These are phyloP conservation scores for Mizuhopecten yessoensis DNA, from an alignment of 1,140 invertebrate species.

Conservation along the genomic window DNA sequence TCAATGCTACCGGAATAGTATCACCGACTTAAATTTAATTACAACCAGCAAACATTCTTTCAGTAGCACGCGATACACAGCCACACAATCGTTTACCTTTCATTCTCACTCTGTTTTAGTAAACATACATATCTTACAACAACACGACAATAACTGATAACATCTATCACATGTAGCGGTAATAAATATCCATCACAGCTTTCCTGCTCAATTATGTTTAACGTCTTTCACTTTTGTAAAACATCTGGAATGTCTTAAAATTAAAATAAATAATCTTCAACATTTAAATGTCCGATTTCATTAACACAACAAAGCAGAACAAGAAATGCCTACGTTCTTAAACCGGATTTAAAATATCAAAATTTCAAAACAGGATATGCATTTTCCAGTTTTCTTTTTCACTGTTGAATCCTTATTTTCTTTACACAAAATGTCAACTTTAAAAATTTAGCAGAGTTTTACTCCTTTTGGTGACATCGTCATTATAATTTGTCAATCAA, in stretches of 20 bases:
- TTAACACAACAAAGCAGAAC: background rate
- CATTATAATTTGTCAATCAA: too few relatives aligned
- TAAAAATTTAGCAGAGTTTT: too few relatives aligned
- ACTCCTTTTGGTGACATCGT: too few relatives aligned
- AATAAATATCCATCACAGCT: conserved; percentile 4
- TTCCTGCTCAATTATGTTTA: background rate
- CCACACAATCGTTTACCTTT: background rate
- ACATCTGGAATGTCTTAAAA: background rate
- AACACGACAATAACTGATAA: too few relatives aligned
- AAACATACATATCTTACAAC: background rate
- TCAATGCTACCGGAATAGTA: too few relatives aligned
- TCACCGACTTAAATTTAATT: too few relatives aligned
- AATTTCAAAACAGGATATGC: too few relatives aligned
- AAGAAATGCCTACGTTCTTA: background rate
- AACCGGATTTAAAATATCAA: too few relatives aligned
- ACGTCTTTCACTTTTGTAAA: background rate
- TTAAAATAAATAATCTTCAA: background rate
- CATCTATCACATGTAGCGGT: background rate
- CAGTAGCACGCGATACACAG: background rate
- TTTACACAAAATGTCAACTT: too few relatives aligned
- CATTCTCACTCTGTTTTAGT: background rate
- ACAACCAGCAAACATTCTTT: background rate
- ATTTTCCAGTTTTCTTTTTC: too few relatives aligned
- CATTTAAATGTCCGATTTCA: background rate
- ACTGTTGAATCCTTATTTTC: too few relatives aligned